phyloP scores from a whole-genome alignment of 2,888 invertebrate genomes.

The Calameuta idolon region DNA sequence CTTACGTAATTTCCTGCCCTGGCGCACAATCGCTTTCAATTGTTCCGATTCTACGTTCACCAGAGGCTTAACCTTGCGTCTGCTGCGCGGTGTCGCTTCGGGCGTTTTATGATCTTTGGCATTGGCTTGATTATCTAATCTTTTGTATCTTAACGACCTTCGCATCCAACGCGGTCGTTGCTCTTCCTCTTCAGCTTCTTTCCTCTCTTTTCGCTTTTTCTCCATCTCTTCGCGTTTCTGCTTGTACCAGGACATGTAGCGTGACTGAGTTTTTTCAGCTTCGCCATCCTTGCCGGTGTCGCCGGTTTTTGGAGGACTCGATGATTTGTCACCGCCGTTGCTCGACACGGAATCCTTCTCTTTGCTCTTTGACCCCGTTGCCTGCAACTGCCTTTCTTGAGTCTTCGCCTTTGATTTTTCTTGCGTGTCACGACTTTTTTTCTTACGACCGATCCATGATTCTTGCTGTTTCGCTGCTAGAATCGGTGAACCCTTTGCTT shows the following conservation, averaged over 20 bases:
- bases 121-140: not conserved
- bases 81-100: slow-evolving; percentile 44
- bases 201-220: slow-evolving; percentile 38
- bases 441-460: not conserved
- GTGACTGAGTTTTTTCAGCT: slow-evolving; percentile 43
- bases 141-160: slow-evolving; percentile 13
- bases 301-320: not conserved
- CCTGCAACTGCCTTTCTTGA: not conserved
- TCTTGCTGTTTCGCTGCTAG: not conserved
- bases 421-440: not conserved
- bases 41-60: slow-evolving; percentile 64
- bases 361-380: not conserved
- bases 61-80: slow-evolving; percentile 55
- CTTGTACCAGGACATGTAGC: slow-evolving; percentile 65
- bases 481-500: not conserved
- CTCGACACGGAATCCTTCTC: not conserved
- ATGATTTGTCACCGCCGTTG: slow-evolving; percentile 1
- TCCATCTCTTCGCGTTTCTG: slow-evolving; percentile 60
- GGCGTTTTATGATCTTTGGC: slow-evolving; percentile 31
- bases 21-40: slow-evolving; percentile 60
- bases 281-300: not conserved
- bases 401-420: slow-evolving; percentile 1
- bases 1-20: slow-evolving; percentile 65
- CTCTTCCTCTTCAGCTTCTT: slow-evolving; percentile 45
- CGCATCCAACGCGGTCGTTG: slow-evolving; percentile 44